Evolutionary conservation across 2,113 vertebrate species (phyloP), one percentile per base, ranked within the genome.

Genomic region (Eolophus roseicapilla): DNA sequence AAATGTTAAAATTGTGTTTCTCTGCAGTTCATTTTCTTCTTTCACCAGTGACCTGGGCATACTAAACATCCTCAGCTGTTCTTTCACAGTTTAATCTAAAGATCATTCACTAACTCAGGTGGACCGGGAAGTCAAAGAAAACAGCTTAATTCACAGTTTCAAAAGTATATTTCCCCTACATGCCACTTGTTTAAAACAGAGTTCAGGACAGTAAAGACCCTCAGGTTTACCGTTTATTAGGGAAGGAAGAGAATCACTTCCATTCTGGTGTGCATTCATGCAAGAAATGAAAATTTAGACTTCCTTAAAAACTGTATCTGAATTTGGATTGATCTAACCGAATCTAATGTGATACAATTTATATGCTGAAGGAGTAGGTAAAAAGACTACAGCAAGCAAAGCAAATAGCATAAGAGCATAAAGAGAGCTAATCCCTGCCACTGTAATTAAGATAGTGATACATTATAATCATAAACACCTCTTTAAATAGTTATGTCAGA

Each of bases 401-500:
- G 35, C 27, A 83, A 57, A 63, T 3, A 70, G 13, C 4, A 4
- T 29, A 75, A 35, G 41, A 86, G 7, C 47, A 62, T 35, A 62
- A 83, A 68, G 27, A 63, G 23, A 86, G 60, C 10, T 41, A 90
- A 78, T 90, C 20, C 17, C 39, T 91, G 50, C 50, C 88, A 81
- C 41, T 87, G 28, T 82, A 92, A 93, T 96, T 92, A 93, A 88
- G 67, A 88, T 15, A 55, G 33, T n/a, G 81, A 77, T 86, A 43
- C 28, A 93, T 90, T 91, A 82, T 74, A 86, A 77, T 86, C 50
- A 95, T 92, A 96, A 97, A 78, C 24, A 80, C 91, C 69, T 67
- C 82, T 96, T 95, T 96, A 96, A 96, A 95, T 25, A 75, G 76
- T 94, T 93, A 93, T 91, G 95, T 96, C 92, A 97, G 94, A 73